phyloP scores from a whole-genome alignment of 1,140 invertebrate genomes.

The Metopolophium dirhodum region DNA sequence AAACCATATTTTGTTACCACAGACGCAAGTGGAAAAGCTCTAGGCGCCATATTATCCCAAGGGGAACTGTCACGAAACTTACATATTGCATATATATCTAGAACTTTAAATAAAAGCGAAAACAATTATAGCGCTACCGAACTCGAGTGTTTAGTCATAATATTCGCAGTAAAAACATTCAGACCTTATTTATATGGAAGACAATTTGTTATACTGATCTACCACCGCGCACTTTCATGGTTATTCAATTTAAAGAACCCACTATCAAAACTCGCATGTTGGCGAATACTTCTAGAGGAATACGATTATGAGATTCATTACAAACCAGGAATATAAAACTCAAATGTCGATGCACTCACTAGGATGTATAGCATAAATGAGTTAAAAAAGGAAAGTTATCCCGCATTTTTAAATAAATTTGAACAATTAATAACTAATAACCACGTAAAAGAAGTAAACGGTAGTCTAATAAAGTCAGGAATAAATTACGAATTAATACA shows the following conservation, averaged over 20 bases:
- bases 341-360: no score
- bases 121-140: slow-evolving; percentile 64
- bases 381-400: no score
- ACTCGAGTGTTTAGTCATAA: slow-evolving; percentile 63
- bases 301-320: no score
- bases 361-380: no score
- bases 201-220: slow-evolving; percentile 65
- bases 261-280: no score
- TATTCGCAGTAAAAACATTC: slow-evolving; percentile 60
- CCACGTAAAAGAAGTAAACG: no score
- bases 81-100: slow-evolving; percentile 63
- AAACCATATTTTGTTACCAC: not conserved
- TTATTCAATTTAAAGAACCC: not conserved
- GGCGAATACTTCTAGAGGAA: no score
- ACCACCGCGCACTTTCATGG: slow-evolving; percentile 66
- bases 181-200: slow-evolving; percentile 64
- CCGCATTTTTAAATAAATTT: no score
- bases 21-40: not conserved
- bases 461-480: no score
- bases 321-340: no score
- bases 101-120: slow-evolving; percentile 63
- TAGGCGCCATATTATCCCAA: slow-evolving; percentile 61
- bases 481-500: no score
- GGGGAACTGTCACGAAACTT: slow-evolving; percentile 58
- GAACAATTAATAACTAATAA: no score